Evolutionary conservation across 2,888 invertebrate genomes (phyloP).

Genomic region (Lasioglossum vierecki): DNA sequence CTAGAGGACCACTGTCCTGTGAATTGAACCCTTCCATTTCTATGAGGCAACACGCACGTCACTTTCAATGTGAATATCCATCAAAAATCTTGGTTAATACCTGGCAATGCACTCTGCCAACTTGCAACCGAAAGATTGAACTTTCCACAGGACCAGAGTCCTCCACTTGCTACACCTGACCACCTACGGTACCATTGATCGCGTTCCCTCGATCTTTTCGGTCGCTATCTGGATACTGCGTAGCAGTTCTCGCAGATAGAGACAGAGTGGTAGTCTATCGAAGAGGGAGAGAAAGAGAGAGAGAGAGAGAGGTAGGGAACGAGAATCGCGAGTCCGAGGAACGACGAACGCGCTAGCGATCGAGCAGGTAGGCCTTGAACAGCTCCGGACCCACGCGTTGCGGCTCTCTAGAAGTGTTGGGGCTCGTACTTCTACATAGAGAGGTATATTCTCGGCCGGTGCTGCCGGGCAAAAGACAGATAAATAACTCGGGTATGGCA

Average conservation of each 20-base stretch:
- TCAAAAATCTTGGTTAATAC: not conserved
- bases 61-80: not conserved
- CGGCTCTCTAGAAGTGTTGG: conserved; percentile 67
- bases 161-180: not conserved
- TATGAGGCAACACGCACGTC: not conserved
- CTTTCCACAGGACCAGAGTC: not conserved
- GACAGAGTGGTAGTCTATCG: not conserved
- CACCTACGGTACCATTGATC: not conserved
- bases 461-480: conserved; percentile 81
- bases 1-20: not conserved
- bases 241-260: conserved; percentile 31
- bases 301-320: conserved; percentile 31
- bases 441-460: conserved; percentile 72
- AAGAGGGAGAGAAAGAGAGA: not conserved
- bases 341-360: conserved; percentile 67
- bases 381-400: conserved; percentile 80
- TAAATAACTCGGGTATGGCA: conserved; percentile 82
- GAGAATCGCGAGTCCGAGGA: conserved; percentile 70
- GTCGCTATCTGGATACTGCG: conserved; percentile 50
- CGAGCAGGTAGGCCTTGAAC: conserved; percentile 82
- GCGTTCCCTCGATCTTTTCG: conserved; percentile 43
- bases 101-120: not conserved
- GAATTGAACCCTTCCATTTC: not conserved
- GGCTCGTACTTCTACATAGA: conserved; percentile 60
- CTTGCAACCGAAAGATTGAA: not conserved